phyloP scores from a whole-genome alignment of 2,113 vertebrate genomes.

The Dicentrarchus labrax region DNA sequence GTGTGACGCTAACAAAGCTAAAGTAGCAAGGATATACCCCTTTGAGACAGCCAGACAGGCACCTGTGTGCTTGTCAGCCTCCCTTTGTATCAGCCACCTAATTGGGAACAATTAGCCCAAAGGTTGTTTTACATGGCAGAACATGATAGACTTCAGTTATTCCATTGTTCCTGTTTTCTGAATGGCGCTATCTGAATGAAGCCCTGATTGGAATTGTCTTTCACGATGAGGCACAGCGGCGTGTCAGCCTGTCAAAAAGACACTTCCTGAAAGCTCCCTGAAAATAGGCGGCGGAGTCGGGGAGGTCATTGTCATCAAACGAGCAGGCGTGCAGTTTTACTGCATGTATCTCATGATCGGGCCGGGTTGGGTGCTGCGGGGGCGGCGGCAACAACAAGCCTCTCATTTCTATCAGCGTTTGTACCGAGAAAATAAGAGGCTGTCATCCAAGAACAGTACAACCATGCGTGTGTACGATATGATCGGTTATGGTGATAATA shows the following conservation, averaged over 20 bases:
- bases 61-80: constrained; percentile 71
- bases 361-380: constrained; percentile 20
- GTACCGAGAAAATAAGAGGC: constrained; percentile 57
- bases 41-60: constrained; percentile 62
- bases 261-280: constrained; percentile 57
- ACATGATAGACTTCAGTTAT: constrained; percentile 78
- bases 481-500: constrained; percentile 67
- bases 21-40: constrained; percentile 41
- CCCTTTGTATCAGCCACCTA: constrained; percentile 76
- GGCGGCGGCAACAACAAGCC: constrained; percentile 55
- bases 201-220: constrained; percentile 78
- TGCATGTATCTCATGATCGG: constrained; percentile 56
- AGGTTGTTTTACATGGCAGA: constrained; percentile 81
- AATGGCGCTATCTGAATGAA: constrained; percentile 73
- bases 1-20: constrained; percentile 58
- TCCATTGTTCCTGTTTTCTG: constrained; percentile 73
- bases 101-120: constrained; percentile 83
- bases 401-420: constrained; percentile 62
- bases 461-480: constrained; percentile 23
- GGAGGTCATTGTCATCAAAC: constrained; percentile 66
- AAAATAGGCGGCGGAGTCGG: constrained; percentile 48
- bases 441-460: constrained; percentile 59
- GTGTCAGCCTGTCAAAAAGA: constrained; percentile 66
- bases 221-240: constrained; percentile 31
- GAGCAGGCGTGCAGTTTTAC: constrained; percentile 57